Base-by-base conservation (phyloP, 2,113 vertebrate species). In the Macquaria ambigua region DNA sequence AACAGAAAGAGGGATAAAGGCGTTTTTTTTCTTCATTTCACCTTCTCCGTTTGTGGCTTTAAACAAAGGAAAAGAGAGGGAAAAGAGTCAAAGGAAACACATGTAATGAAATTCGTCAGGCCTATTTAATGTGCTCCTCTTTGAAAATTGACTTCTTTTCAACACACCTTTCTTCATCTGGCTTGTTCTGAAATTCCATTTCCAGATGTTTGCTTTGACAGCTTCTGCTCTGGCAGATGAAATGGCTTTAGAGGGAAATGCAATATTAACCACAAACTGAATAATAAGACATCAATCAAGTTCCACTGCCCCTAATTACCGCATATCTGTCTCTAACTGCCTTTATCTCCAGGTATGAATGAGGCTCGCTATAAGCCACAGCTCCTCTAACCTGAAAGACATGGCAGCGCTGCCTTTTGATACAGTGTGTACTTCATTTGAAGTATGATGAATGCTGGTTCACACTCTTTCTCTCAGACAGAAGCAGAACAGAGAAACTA, bases 391-490 rank as follows among this genome's bases (percentile, higher is more conserved):
- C 69, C 69, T 46, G 15, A 82, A n/a, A 46, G n/a, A 74, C 16
- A 16, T 4, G 15, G 50, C 69, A 64, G 61, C 10, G 6, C 34
- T 64, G 56, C 28, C 73, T 80, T 87, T 81, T 87, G 63, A 87
- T 81, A 56, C 50, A 64, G 46, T 5, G 1, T 50, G 67, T 43
- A 70, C 76, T 82, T 82, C 53, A 76, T 87, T 77, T 78, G 61
- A 81, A 39, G 59, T 37, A 28, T 82, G 86, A 87, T 81, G 78
- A 61, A 86, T 83, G 70, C 62, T 64, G 37, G 39, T 41, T 78
- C 75, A 48, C n/a, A 53, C 41, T 84, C 43, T 79, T 58, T 90
- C 64, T 46, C 18, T 43, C 23, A n/a, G 74, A 37, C 39, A 73
- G 61, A 69, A 63, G 73, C 61, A 52, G 28, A 71, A 66, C 68